phyloP scores from a whole-genome alignment of 2,888 invertebrate species.

The Epinotia demarniana region DNA sequence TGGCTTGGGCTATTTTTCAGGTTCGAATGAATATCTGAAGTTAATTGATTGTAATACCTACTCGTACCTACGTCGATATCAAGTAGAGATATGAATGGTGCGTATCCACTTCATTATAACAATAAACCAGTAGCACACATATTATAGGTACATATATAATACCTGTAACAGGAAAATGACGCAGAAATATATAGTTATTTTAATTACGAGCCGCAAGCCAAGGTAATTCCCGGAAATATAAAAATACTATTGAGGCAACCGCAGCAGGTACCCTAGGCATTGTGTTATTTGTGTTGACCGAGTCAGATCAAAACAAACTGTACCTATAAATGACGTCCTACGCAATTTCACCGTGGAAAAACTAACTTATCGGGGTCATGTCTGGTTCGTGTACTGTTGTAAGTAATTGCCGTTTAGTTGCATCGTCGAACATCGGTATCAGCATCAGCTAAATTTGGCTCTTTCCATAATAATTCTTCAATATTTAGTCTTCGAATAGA shows the following conservation, averaged over 20 bases:
- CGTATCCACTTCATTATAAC: not conserved
- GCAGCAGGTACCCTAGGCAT: not conserved
- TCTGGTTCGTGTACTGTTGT: not conserved
- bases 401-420: no score
- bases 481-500: no score
- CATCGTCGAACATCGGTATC: no score
- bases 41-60: not conserved
- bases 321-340: not conserved
- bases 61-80: not conserved
- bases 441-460: no score
- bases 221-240: slow-evolving; percentile 23
- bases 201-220: slow-evolving; percentile 17
- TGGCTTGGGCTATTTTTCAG: not conserved
- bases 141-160: not conserved
- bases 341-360: not conserved
- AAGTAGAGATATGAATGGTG: not conserved
- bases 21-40: not conserved
- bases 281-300: not conserved
- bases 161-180: slow-evolving; percentile 18
- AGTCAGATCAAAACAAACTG: not conserved
- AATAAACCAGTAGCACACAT: slow-evolving; percentile 7
- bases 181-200: slow-evolving; percentile 10
- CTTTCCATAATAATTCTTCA: no score
- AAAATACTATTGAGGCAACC: slow-evolving; percentile 9
- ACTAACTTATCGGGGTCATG: not conserved